Evolutionary conservation across 2,797 vertebrate species (phyloP), one percentile per base, ranked within the genome.

Genomic region (Argyrosomus regius): DNA sequence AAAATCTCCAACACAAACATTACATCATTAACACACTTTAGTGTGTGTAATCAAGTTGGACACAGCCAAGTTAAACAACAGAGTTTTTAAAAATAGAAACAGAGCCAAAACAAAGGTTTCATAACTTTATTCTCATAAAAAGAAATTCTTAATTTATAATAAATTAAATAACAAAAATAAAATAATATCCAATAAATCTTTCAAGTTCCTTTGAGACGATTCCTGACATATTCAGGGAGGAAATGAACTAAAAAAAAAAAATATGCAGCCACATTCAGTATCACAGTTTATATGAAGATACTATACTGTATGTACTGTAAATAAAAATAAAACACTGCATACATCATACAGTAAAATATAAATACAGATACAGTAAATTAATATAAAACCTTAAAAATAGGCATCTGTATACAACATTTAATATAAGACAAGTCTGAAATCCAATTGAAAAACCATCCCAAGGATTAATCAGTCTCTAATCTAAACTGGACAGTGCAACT

Each of bases 101-200:
- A 56, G 22, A 71, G 6, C 6, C 24, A 24, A 61, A 70, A 58
- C 46, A 2, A 39, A 46, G 22, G 65, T 82, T 78, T 84, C 48
- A 86, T 77, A 78, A 77, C 66, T 95, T 94, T 94, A 95, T 93
- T 95, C 62, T 84, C 58, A 88, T 91, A 88, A 91, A 94, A 91
- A 90, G 72, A 87, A 88, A 78, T 83, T 91, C 50, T 85, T 68
- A 86, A 61, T 75, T 76, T 70, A 87, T 80, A 87, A 87, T 89
- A 92, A 90, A 89, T 88, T 90, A 86, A 89, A 87, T 83, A 87
- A 83, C 72, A 89, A 90, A 89, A 92, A 91, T 87, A 90, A 91
- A 85, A 84, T 66, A 50, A 81, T 81, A 78, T 86, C 50, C 26
- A 72, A 75, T 88, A 82, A 71, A 86, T 81, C 31, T 88, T 71